A percentile compares a stretch with the other conserved stretches of the same genome.
phyloP scores from a whole-genome alignment of 2,113 vertebrate genomes.

The Grus americana region DNA sequence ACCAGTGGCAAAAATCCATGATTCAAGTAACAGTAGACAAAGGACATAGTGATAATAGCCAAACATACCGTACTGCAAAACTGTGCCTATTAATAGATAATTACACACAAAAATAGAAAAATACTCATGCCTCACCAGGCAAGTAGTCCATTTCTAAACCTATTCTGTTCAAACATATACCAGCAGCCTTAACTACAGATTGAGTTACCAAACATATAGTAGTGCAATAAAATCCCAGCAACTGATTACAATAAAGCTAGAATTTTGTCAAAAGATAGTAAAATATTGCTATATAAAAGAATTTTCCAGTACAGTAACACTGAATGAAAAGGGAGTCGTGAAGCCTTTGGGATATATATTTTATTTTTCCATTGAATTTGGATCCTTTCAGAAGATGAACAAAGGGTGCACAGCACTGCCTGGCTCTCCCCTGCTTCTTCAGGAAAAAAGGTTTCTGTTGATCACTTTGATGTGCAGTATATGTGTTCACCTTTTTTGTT shows the following conservation, averaged over 20 bases:
- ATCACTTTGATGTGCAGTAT: not conserved
- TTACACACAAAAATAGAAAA: not conserved
- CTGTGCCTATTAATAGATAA: not conserved
- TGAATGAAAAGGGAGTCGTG: not conserved
- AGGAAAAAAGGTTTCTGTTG: not conserved
- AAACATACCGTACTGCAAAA: not conserved
- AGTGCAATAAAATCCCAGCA: not conserved
- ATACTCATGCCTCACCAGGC: not conserved
- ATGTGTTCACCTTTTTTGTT: not conserved
- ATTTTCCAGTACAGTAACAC: not conserved
- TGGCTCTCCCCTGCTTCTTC: not conserved
- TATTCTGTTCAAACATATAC: not conserved
- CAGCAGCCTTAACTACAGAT: not conserved
- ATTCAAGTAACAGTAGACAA: not conserved
- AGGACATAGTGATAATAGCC: not conserved
- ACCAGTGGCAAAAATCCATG: not conserved
- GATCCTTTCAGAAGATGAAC: not conserved
- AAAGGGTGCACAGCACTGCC: not conserved
- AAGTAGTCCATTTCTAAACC: not conserved
- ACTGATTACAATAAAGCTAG: not conserved
- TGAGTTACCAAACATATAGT: not conserved
- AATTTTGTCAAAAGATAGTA: slow-evolving; percentile 2
- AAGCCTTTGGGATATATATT: slow-evolving; percentile 14
- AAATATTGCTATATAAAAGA: not conserved
- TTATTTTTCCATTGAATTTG: slow-evolving; percentile 13